Base-by-base conservation (phyloP, 2,888 invertebrate species). In the Phymatocera aterrima region DNA sequence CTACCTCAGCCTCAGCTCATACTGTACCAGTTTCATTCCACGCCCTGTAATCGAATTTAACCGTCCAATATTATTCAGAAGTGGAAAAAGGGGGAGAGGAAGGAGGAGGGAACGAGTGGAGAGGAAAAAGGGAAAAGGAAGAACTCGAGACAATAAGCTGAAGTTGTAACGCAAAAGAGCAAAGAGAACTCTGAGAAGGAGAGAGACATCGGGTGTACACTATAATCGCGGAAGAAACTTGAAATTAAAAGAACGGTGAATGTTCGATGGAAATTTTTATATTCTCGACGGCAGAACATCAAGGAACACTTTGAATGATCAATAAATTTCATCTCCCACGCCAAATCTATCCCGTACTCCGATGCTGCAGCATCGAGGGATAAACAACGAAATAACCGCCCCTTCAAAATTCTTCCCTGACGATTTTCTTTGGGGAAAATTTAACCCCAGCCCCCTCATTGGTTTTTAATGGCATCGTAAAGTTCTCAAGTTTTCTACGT, bases 381-480 rank as follows among this genome's bases (percentile, higher is more conserved):
- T 68, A 68, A 68, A 68, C 68, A 68, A n/a, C 40, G 68, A 21
- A 28, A 68, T 40, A 68, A 68, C n/a, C 68, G 68, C 68, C 43
- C 68, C 24, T 68, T 68, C 46, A 43, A 12, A 68, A 68, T 68
- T 43, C 68, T 68, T 46, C 64, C 34, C 34, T 6, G 18, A n/a
- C 37, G 18, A 57, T 28, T 64, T n/a, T 24, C 18, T 64, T 64
- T n/a, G 37, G 12, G 37, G 24, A 68, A 68, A 43, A 43, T 68
- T 68, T 28, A 21, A 43, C 40, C 68, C 43, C 5, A 24, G 1
- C 21, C 28, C 18, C 51, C 18, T 51, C 34, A 10, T 34, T 10
- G 8, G 10, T 31, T 72, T 51, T 72, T 51, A 72, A 72, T 72
- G 51, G 51, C 18, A 21, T 72, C 72, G n/a, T 72, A 51, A 72